A percentile compares a stretch with the other conserved stretches of the same genome.
These are phyloP conservation scores for Plutomurus gul DNA, from an alignment of 1,140 invertebrate genomes.

Conservation along the genomic window DNA sequence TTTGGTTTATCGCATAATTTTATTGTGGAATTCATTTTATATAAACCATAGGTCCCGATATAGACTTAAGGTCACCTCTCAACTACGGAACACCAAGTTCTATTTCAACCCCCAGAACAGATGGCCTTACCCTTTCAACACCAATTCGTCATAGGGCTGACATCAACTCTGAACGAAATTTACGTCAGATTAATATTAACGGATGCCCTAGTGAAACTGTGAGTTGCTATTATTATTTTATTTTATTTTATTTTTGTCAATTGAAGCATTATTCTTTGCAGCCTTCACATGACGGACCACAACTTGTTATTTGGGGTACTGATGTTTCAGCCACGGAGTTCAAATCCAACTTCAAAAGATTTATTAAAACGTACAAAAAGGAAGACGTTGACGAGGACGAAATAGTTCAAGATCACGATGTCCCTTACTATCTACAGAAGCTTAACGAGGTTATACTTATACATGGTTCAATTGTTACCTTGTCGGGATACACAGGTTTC, in stretches of 20 bases:
- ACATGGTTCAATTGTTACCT: too few relatives aligned
- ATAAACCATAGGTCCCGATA: background rate
- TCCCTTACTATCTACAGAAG: constrained; percentile 88
- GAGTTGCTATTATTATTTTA: too few relatives aligned
- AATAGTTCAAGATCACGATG: constrained; percentile 68
- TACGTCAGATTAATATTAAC: constrained; percentile 76
- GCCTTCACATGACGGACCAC: constrained; percentile 67
- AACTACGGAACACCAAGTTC: constrained; percentile 92
- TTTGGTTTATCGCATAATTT: too few relatives aligned
- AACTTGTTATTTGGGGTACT: constrained; percentile 98
- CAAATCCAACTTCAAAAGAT: constrained; percentile 87
- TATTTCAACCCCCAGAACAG: constrained; percentile 65
- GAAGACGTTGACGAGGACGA: constrained; percentile 79
- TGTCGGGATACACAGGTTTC: too few relatives aligned
- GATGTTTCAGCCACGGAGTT: constrained; percentile 88
- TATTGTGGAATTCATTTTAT: too few relatives aligned
- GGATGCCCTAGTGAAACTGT: background rate
- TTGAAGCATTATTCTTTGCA: background rate
- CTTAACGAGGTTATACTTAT: constrained; percentile 85
- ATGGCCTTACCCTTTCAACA: constrained; percentile 60
- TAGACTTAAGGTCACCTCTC: constrained; percentile 72
- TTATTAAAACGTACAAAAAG: constrained; percentile 81
- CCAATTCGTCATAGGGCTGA: constrained; percentile 82
- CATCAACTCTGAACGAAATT: constrained; percentile 75
- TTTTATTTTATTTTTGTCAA: background rate